Conservation (phyloP, 2,113 vertebrate genomes). For the Gulo gulo region DNA sequence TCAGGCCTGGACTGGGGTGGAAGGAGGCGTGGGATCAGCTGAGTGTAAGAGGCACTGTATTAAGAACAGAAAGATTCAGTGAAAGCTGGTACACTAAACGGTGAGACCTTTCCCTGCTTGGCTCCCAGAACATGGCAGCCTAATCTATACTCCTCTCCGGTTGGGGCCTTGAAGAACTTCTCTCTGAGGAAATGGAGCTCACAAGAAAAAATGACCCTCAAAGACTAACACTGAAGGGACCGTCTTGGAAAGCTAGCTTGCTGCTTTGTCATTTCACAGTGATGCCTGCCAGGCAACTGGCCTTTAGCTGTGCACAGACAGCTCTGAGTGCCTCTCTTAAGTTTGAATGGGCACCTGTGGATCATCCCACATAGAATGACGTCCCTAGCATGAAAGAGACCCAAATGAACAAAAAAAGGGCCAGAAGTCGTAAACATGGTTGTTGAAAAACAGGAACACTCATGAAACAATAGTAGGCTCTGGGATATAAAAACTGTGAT, state of each 20-base stretch:
- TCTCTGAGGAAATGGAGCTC: background rate
- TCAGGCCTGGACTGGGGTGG: background rate
- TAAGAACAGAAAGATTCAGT: background rate
- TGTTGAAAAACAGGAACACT: background rate
- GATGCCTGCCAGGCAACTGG: background rate
- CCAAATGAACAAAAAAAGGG: background rate
- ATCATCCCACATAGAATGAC: background rate
- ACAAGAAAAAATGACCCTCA: background rate
- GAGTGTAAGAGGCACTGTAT: background rate
- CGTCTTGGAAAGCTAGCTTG: background rate
- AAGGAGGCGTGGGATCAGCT: background rate
- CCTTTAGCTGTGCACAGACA: background rate
- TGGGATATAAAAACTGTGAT: background rate
- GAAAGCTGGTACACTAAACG: background rate
- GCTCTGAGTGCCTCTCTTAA: background rate
- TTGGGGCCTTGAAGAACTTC: background rate
- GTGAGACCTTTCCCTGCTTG: background rate
- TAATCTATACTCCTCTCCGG: no score
- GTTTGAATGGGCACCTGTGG: background rate
- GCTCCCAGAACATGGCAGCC: background rate
- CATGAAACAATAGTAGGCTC: background rate
- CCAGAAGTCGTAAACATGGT: background rate
- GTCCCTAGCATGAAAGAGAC: background rate
- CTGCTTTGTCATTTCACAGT: background rate
- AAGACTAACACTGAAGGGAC: background rate